These are phyloP conservation scores for Trachemys scripta DNA, from an alignment of 2,113 vertebrate species.

Conservation along the genomic window DNA sequence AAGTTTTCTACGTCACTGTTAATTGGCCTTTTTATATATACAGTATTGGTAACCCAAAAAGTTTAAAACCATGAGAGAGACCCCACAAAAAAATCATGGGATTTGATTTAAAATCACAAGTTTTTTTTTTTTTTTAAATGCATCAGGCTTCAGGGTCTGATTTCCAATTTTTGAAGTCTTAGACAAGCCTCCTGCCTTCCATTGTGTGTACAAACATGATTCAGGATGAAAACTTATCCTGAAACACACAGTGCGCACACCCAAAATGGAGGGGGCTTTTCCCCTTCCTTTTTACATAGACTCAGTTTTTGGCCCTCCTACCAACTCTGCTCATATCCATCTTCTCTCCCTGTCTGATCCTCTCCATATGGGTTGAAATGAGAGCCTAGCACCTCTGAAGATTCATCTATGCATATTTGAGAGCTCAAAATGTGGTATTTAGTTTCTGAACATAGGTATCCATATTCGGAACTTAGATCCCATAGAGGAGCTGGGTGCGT, in stretches of 20 bases:
- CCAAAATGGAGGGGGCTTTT: background rate
- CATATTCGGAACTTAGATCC: conserved; percentile 43
- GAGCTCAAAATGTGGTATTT: background rate
- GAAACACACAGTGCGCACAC: background rate
- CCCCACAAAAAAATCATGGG: background rate
- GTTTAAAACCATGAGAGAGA: background rate
- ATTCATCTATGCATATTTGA: background rate
- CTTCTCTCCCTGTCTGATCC: background rate
- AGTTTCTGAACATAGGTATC: background rate
- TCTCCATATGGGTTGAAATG: background rate
- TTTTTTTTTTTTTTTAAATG: background rate
- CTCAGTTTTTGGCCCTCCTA: background rate
- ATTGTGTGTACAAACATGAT: accelerated
- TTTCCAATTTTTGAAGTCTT: background rate
- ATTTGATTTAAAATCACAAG: background rate
- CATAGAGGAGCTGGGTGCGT: conserved; percentile 28
- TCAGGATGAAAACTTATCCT: background rate
- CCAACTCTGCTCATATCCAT: background rate
- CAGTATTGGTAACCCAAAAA: accelerated
- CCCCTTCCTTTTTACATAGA: background rate
- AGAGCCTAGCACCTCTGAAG: background rate
- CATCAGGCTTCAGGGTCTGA: background rate
- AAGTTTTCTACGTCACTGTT: background rate
- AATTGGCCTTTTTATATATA: accelerated
- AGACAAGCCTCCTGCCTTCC: accelerated